Evolutionary conservation across 2,797 vertebrate genomes (phyloP), one percentile per base, ranked within the genome.

Genomic region (Coendou prehensilis): DNA sequence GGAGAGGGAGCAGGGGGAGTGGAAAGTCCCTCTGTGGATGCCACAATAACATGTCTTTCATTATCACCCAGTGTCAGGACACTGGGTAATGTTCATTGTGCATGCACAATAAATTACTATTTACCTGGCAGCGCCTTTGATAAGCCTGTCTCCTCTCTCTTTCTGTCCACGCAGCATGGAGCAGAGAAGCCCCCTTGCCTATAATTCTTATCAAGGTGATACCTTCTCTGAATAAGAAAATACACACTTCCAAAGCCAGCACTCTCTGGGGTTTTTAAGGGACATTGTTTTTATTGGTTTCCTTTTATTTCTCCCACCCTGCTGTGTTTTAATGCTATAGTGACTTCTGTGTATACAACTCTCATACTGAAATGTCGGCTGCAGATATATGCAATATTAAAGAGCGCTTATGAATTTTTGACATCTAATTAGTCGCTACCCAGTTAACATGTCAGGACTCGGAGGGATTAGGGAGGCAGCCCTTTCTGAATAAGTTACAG

Each of bases 381-480:
- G 98, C 98, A 99, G 99, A 99, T 99, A 99, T 99, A 99, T 99
- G 99, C 99, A 99, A 99, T 99, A 99, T 99, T 99, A 99, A 99
- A 99, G 99, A 99, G 99, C 98, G 99, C 99, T 99, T 99, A 99
- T 99, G 99, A 99, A 99, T 99, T 99, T 99, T 99, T 99, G 99
- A 99, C 99, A 99, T 99, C 99, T 99, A 99, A 99, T 99, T 99
- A 99, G 99, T 99, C 98, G 99, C 99, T 99, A 99, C 99, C 99
- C 99, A 99, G 99, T 99, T 99, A 99, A 99, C 99, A 99, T 99
- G 99, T 99, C 99, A 98, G 99, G 98, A 99, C 99, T 99, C 99
- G 98, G 98, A 98, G 99, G 99, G 98, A 99, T 99, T 99, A 99
- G 97, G 99, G 98, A 99, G 99, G 99, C 98, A 98, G 98, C 98